These are phyloP conservation scores for Megalops atlanticus DNA, from an alignment of 2,113 vertebrate species.

Conservation along the genomic window DNA sequence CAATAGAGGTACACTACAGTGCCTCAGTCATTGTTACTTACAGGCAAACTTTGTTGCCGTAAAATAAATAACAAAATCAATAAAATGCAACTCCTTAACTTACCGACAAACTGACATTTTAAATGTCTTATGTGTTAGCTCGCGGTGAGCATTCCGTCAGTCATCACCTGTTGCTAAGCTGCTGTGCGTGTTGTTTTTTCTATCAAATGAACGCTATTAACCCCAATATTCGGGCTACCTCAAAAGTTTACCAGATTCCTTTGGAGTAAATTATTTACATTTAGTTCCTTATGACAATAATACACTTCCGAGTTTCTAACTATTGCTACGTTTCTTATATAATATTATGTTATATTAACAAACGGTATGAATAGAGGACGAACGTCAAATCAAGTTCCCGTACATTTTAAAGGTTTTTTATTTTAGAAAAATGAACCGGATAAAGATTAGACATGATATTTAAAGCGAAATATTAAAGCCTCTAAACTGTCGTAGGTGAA, in stretches of 20 bases:
- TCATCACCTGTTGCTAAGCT: constrained; percentile 56
- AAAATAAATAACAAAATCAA: constrained; percentile 54
- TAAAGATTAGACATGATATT: neutral
- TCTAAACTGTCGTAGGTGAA: constrained; percentile 51
- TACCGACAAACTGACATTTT: constrained; percentile 27
- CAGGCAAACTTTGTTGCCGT: constrained; percentile 53
- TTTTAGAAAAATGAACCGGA: neutral
- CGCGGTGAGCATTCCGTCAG: constrained; percentile 9
- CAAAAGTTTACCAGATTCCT: neutral
- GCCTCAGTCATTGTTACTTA: constrained; percentile 45
- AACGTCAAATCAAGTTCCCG: neutral
- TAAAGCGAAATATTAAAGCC: neutral
- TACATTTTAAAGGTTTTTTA: neutral
- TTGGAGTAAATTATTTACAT: neutral
- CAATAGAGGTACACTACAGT: constrained; percentile 52
- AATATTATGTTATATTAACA: neutral
- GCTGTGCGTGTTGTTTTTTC: too few relatives aligned
- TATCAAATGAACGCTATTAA: neutral
- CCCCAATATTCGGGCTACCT: neutral
- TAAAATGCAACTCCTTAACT: constrained; percentile 53
- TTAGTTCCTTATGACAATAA: neutral
- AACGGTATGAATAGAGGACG: too few relatives aligned
- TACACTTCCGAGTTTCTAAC: too few relatives aligned
- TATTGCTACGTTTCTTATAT: too few relatives aligned
- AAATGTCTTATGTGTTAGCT: constrained; percentile 13